Percentiles rank a stretch among this genome's conserved stretches.
Conservation (phyloP, 2,888 invertebrate genomes). For the Himalopsyche anomala region DNA sequence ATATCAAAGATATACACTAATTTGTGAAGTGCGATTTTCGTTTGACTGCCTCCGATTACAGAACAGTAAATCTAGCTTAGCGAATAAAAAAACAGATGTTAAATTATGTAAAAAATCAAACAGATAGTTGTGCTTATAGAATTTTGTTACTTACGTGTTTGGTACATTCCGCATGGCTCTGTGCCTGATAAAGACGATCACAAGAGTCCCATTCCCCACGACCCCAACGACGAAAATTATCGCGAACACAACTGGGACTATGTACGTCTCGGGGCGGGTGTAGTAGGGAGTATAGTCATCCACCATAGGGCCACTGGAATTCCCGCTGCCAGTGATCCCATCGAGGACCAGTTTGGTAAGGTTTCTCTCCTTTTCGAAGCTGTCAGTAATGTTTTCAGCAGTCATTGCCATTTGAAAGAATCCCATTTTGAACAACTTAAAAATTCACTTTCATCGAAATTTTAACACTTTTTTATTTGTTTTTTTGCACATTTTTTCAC, state of each 20-base stretch:
- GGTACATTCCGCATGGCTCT: constrained; percentile 91
- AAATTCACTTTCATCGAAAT: not conserved
- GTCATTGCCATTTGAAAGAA: constrained; percentile 32
- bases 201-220: constrained; percentile 91
- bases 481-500: not conserved
- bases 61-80: too few relatives aligned
- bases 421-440: not conserved
- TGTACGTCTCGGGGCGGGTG: constrained; percentile 88
- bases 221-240: constrained; percentile 92
- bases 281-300: constrained; percentile 83
- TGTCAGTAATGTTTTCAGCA: not conserved
- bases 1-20: too few relatives aligned
- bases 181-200: constrained; percentile 87
- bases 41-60: too few relatives aligned
- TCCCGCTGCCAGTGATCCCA: not conserved
- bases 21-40: too few relatives aligned
- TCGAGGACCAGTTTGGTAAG: not conserved
- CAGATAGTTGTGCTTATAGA: too few relatives aligned
- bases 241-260: constrained; percentile 90
- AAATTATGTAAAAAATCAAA: too few relatives aligned
- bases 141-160: constrained; percentile 80
- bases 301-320: constrained; percentile 52
- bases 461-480: not conserved
- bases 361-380: not conserved
- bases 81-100: too few relatives aligned